Conservation (phyloP, 2,113 vertebrate genomes). For the Seriola rivoliana region DNA sequence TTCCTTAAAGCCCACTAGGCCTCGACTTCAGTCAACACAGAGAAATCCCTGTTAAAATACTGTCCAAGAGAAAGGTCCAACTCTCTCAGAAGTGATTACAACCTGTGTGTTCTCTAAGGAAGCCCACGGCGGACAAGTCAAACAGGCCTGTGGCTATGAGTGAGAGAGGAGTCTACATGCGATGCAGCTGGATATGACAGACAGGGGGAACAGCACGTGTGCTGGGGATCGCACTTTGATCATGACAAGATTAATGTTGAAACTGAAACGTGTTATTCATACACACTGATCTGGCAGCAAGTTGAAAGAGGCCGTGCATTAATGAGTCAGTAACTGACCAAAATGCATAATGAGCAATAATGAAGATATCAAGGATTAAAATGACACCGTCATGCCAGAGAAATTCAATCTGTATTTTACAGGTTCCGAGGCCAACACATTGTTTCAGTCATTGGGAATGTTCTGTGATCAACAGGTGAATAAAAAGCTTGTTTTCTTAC, state of each 20-base stretch:
- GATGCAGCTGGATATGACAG: constrained; percentile 35
- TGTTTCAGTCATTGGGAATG: constrained; percentile 20
- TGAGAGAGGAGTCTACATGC: constrained; percentile 6
- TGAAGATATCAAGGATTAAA: constrained; percentile 15
- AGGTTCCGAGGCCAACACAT: constrained; percentile 31
- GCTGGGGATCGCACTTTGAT: constrained; percentile 54
- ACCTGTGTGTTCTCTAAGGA: constrained; percentile 33
- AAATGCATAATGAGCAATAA: constrained; percentile 34
- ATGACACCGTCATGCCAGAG: neutral
- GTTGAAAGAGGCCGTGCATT: constrained; percentile 30
- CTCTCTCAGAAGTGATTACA: constrained; percentile 50
- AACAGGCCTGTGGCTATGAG: constrained; percentile 23
- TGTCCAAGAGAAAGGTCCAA: constrained; percentile 28
- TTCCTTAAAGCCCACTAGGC: constrained; percentile 51
- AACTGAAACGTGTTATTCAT: constrained; percentile 26
- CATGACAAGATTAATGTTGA: constrained; percentile 34
- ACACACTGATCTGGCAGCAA: constrained; percentile 22
- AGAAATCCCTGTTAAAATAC: constrained; percentile 68
- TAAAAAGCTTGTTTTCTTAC: neutral
- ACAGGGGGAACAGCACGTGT: constrained; percentile 7
- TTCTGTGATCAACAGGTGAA: neutral
- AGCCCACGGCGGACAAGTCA: constrained; percentile 22
- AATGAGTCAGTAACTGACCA: constrained; percentile 36
- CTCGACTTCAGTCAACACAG: constrained; percentile 57
- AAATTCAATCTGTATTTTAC: constrained; percentile 57